Conservation (phyloP, 2,113 vertebrate genomes). For the Sula dactylatra region DNA sequence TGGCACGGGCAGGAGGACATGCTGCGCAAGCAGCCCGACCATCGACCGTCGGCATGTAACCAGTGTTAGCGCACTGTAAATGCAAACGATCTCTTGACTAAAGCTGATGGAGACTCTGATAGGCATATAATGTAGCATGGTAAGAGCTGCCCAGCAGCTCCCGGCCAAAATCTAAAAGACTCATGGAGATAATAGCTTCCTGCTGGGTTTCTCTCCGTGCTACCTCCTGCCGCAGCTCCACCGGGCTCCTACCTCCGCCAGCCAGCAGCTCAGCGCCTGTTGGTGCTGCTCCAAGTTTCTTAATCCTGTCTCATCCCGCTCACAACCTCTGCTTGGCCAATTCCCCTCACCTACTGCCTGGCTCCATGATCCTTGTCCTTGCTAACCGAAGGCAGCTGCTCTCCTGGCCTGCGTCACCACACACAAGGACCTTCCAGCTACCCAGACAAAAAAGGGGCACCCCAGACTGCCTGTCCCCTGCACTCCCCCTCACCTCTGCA, state of each 20-base stretch:
- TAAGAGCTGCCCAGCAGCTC: background rate
- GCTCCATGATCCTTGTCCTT: background rate
- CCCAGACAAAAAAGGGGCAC: background rate
- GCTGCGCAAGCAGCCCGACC: background rate
- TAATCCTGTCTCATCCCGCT: background rate
- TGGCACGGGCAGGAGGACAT: background rate
- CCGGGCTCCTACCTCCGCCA: background rate
- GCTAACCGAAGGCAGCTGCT: rapidly evolving
- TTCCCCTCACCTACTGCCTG: background rate
- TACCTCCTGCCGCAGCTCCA: background rate
- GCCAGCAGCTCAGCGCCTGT: background rate
- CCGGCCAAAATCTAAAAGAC: background rate
- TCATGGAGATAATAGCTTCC: background rate
- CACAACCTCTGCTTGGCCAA: background rate
- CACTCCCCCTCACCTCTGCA: background rate
- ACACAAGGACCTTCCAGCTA: background rate
- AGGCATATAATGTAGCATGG: background rate
- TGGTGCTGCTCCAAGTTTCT: background rate
- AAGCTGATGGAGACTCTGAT: background rate
- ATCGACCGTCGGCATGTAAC: rapidly evolving
- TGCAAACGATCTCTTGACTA: background rate
- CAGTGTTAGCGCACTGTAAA: too few relatives aligned
- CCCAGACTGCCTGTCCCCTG: background rate
- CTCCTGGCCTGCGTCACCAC: background rate
- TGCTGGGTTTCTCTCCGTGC: background rate